Conservation (phyloP, 2,113 vertebrate genomes). For the Conger conger region DNA sequence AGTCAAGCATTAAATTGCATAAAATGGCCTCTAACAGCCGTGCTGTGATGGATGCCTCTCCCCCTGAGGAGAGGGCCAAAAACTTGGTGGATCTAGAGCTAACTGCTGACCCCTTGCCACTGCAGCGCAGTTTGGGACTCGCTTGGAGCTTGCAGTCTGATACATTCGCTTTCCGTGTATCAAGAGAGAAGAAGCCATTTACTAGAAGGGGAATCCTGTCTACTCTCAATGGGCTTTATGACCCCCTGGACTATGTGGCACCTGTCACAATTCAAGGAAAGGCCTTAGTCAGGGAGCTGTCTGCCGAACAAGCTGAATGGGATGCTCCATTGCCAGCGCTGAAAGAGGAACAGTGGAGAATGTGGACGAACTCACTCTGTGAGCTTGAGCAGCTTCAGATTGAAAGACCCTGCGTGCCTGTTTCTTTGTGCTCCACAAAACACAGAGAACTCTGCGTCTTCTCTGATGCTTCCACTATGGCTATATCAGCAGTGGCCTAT, state of each 20-base stretch:
- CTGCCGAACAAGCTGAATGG: conserved; percentile 17
- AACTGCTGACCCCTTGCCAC: not conserved
- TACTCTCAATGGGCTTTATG: conserved; percentile 22
- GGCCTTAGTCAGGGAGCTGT: not conserved
- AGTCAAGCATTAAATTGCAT: conserved; percentile 1
- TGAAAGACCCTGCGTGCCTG: not conserved
- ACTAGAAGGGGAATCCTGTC: conserved; percentile 6
- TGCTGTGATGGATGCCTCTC: not conserved
- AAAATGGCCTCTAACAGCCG: conserved; percentile 15
- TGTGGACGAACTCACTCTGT: not conserved
- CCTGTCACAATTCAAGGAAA: conserved; percentile 14
- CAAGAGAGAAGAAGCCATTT: conserved; percentile 16
- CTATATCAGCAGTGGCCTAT: conserved; percentile 27
- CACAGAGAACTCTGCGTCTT: conserved; percentile 11
- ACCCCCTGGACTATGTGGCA: conserved; percentile 9
- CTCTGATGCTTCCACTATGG: conserved; percentile 19
- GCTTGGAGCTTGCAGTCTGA: conserved; percentile 19
- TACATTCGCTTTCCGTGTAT: conserved; percentile 19
- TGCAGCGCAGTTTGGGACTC: conserved; percentile 21
- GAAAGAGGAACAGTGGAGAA: conserved; percentile 10
- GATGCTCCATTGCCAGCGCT: not conserved
- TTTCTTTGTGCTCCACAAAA: not conserved
- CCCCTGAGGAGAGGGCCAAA: not conserved
- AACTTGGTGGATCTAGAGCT: not conserved
- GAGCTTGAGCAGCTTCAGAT: conserved; percentile 1